Conservation (phyloP, 92 coral and sea anemone genomes). For the Epizoanthus fatuus region DNA sequence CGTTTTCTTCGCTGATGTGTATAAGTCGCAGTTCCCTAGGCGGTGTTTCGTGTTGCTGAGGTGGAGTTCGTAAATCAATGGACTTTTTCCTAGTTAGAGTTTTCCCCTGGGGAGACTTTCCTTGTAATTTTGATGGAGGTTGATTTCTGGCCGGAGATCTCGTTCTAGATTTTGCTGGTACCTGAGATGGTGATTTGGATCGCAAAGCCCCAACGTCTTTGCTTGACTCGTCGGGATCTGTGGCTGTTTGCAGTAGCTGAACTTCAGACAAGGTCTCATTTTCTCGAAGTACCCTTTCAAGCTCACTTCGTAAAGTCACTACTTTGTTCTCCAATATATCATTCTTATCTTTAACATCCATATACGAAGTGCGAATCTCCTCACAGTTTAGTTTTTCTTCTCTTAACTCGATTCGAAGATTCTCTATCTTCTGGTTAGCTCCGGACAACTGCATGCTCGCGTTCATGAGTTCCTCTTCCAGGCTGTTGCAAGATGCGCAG, state of each 20-base stretch:
- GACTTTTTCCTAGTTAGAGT: slow-evolving; percentile 41
- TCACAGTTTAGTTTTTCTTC: slow-evolving; percentile 86
- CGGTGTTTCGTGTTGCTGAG: slow-evolving; percentile 58
- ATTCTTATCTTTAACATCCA: slow-evolving; percentile 76
- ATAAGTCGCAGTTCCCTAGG: slow-evolving; percentile 77
- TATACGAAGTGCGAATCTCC: slow-evolving; percentile 77
- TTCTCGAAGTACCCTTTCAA: slow-evolving; percentile 79
- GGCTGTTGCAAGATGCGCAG: slow-evolving; percentile 74
- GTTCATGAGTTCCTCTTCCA: slow-evolving; percentile 85
- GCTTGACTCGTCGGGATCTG: slow-evolving; percentile 30
- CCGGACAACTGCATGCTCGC: slow-evolving; percentile 82
- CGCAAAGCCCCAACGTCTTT: slow-evolving; percentile 42
- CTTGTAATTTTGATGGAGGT: neutral
- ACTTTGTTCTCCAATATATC: slow-evolving; percentile 87
- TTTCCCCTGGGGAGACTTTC: slow-evolving; percentile 5
- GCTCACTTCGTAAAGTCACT: slow-evolving; percentile 77
- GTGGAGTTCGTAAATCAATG: slow-evolving; percentile 74
- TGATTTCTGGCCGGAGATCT: slow-evolving; percentile 35
- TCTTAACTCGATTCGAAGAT: slow-evolving; percentile 70
- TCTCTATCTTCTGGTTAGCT: slow-evolving; percentile 77
- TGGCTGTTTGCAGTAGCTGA: slow-evolving; percentile 34
- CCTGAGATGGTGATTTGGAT: slow-evolving; percentile 46
- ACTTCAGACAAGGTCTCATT: slow-evolving; percentile 53
- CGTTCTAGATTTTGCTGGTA: slow-evolving; percentile 55
- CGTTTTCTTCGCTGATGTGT: slow-evolving; percentile 81